These are phyloP conservation scores for Narcine bancroftii DNA, from an alignment of 2,113 vertebrate genomes.

Conservation along the genomic window DNA sequence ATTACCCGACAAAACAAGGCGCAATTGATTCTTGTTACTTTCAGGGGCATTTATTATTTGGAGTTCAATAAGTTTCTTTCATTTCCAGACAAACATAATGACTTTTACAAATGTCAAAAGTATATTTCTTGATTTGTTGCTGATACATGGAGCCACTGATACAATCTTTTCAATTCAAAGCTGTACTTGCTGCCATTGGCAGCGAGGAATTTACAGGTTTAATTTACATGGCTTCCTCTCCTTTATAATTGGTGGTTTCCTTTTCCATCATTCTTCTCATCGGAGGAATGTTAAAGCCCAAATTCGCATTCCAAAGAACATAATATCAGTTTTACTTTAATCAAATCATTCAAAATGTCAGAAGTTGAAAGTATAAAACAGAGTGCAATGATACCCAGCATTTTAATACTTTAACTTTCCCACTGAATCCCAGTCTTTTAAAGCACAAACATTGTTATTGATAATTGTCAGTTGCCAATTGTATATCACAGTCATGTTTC, in stretches of 20 bases:
- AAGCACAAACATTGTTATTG: background rate
- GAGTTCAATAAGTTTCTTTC: background rate
- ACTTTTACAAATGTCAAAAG: background rate
- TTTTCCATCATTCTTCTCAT: background rate
- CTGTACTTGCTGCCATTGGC: background rate
- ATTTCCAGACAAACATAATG: background rate
- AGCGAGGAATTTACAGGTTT: background rate
- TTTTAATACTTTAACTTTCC: background rate
- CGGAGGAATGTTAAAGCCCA: background rate
- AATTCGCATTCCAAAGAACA: background rate
- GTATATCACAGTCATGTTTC: background rate
- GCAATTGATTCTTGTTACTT: background rate
- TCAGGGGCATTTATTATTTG: background rate
- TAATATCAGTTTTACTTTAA: background rate
- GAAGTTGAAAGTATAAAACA: background rate
- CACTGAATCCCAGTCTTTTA: background rate
- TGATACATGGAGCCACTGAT: background rate
- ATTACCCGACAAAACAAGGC: accelerated
- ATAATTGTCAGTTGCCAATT: background rate
- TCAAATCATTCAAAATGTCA: background rate
- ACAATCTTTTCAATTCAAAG: background rate
- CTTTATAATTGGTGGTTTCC: background rate
- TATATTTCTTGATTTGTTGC: background rate
- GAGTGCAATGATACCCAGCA: background rate
- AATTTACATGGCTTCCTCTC: background rate